Base-by-base conservation (phyloP, 2,888 invertebrate genomes). In the Plagiodera versicolora region DNA sequence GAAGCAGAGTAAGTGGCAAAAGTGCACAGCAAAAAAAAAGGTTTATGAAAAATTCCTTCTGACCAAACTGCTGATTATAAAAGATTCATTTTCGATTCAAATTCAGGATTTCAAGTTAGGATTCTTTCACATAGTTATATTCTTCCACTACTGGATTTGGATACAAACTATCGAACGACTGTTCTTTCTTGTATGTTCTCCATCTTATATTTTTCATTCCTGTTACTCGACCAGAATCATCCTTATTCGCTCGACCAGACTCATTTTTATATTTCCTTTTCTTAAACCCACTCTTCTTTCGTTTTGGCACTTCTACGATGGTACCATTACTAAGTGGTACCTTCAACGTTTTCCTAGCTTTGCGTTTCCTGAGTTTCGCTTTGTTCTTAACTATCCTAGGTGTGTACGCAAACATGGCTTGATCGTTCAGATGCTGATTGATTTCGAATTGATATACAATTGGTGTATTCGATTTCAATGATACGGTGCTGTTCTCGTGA, bases 61-160 rank as follows among this genome's bases (percentile, higher is more conserved):
- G n/a, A n/a, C n/a, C n/a, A n/a, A n/a, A n/a, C n/a, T n/a, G n/a
- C n/a, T n/a, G n/a, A n/a, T n/a, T n/a, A n/a, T n/a, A n/a, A n/a
- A n/a, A n/a, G n/a, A n/a, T n/a, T n/a, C n/a, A n/a, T n/a, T n/a
- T n/a, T n/a, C n/a, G n/a, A n/a, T n/a, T n/a, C n/a, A n/a, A n/a
- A n/a, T n/a, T n/a, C n/a, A n/a, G n/a, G n/a, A n/a, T n/a, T n/a
- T n/a, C n/a, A n/a, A n/a, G n/a, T n/a, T n/a, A n/a, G n/a, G n/a
- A 53, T 48, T 68, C 66, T 54, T 70, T 70, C 24, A 67, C 66
- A 58, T 72, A 75, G 55, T 71, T 74, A 61, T 75, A 77, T 63
- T 80, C 79, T 70, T 86, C 86, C 0, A 86, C 83, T 35, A 86
- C 86, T 1, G 84, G 82, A 67, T 83, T 84, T 1, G 86, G 87